Conservation (phyloP, 2,888 invertebrate genomes). For the Parapristionchus giblindavisi region DNA sequence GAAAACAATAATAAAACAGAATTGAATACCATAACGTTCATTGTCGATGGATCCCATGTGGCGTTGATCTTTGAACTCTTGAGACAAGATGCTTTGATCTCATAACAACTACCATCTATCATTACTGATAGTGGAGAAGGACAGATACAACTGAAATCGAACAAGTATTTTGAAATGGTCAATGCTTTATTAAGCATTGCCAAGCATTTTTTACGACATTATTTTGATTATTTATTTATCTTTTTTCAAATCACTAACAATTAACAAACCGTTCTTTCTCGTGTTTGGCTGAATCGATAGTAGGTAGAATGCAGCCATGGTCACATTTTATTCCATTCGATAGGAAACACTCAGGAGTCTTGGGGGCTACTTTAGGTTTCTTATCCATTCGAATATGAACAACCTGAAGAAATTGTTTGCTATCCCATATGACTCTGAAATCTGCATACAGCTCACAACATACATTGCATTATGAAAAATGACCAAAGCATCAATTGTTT, state of each 20-base stretch:
- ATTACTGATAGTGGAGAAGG: not conserved
- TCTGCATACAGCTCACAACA: too few species aligned
- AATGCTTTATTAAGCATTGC: not conserved
- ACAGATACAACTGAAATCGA: constrained; percentile 35
- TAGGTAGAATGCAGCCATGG: constrained; percentile 31
- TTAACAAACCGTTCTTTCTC: constrained; percentile 11
- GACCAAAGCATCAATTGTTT: too few species aligned
- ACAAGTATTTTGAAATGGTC: too few species aligned
- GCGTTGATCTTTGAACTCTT: not conserved
- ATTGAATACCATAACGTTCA: constrained; percentile 14
- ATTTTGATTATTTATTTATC: not conserved
- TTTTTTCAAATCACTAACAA: not conserved
- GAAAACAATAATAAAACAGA: too few species aligned
- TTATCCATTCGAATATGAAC: not conserved
- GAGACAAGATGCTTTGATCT: constrained; percentile 27
- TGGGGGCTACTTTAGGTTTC: not conserved
- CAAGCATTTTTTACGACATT: not conserved
- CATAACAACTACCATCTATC: constrained; percentile 26
- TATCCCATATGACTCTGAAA: too few species aligned
- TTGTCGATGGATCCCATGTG: constrained; percentile 34
- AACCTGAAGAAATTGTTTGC: too few species aligned
- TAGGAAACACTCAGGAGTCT: constrained; percentile 14
- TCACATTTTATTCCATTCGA: constrained; percentile 26
- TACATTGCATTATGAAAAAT: too few species aligned
- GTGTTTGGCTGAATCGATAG: not conserved